Evolutionary conservation across 2,113 vertebrate genomes (phyloP), one percentile per base, ranked within the genome.

Genomic region (Chitala chitala): DNA sequence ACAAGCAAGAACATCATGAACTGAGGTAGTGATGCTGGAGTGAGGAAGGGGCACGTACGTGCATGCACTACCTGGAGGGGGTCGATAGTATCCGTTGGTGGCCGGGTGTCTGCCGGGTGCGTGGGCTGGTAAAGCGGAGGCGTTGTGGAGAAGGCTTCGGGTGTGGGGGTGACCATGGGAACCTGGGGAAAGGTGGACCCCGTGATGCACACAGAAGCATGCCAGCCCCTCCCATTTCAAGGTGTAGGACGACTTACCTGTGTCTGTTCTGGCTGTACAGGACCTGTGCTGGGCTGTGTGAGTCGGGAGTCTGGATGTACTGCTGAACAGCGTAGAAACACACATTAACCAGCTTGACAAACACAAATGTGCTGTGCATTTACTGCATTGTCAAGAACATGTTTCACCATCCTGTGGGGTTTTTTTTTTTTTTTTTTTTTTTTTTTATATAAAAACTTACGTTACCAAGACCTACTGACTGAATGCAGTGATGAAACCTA

Each of bases 241-340:
- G 17, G 20, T 54, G 10, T 12, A 9, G 3, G 20, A 9, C 12
- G 17, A 80, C 89, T 88, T 83, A 98, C 96, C 92, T 96, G 96
- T 51, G 94, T 90, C 55, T 92, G 91, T 91, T 98, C 96, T 84
- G 94, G 84, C 79, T 94, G 95, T 81, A 94, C 92, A 84, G 94
- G 81, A 92, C 95, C 93, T 86, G 89, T 84, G 83, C 80, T 93
- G 81, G 94, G 87, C 72, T 96, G 95, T 51, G 93, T 85, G 81
- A 96, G 90, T 85, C 92, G 91, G 71, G 94, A 91, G 76, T 98
- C 95, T 76, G 93, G 88, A 86, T 94, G 95, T 92, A 94, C 94
- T 98, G 80, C 1, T 80, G 85, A 74, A 59, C 7, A 50, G 31
- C 59, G 29, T 10, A 24, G 26, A 4, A n/a, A n/a, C n/a, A n/a